A percentile compares a stretch with the other conserved stretches of the same genome.
Conservation (phyloP, 2,797 vertebrate species). For the Gallinago nigripennis region DNA sequence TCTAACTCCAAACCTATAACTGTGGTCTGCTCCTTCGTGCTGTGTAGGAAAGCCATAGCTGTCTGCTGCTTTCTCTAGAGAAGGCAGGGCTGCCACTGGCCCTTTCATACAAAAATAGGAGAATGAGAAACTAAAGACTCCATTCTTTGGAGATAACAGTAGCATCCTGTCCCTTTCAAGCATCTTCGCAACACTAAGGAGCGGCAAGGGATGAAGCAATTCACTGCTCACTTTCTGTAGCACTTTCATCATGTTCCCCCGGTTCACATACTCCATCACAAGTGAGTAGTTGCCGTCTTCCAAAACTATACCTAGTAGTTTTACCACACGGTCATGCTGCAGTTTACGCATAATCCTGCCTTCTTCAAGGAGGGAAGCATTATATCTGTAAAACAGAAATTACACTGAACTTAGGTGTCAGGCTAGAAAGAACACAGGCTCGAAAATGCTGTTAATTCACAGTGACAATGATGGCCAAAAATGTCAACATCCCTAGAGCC, state of each 20-base stretch:
- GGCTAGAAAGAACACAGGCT: background rate
- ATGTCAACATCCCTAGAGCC: background rate
- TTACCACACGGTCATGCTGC: constrained; percentile 88
- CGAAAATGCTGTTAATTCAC: background rate
- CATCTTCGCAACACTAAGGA: background rate
- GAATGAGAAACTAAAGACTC: background rate
- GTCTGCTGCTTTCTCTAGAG: background rate
- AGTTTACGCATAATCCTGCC: constrained; percentile 89
- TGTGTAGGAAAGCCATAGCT: background rate
- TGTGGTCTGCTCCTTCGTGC: background rate
- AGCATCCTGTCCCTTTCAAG: background rate
- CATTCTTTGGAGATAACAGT: background rate
- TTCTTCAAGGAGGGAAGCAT: constrained; percentile 86
- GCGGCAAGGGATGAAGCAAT: background rate
- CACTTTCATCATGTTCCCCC: constrained; percentile 89
- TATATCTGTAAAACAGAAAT: constrained; percentile 65
- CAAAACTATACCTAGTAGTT: constrained; percentile 89
- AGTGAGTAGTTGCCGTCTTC: constrained; percentile 90
- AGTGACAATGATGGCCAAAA: background rate
- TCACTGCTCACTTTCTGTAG: constrained; percentile 80
- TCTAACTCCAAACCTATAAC: background rate
- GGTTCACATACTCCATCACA: constrained; percentile 92
- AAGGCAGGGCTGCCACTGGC: background rate
- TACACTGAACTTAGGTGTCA: background rate
- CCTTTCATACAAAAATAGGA: background rate